Percentiles rank a stretch among this genome's conserved stretches.
Conservation (phyloP, 1,140 invertebrate species). For the Amyelois transitella region DNA sequence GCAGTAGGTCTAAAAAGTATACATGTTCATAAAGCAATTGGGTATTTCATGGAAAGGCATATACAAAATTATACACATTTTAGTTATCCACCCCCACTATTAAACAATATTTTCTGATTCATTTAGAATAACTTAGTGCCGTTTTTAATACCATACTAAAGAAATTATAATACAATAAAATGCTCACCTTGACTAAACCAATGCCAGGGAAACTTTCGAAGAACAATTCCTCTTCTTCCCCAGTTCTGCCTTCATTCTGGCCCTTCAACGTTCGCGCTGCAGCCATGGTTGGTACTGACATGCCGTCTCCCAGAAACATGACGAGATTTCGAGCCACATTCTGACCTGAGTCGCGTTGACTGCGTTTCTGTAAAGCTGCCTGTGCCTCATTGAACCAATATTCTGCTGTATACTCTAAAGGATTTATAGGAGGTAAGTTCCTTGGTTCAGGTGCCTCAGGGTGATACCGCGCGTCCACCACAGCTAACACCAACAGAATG, state of each 20-base stretch:
- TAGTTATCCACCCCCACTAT: too few species aligned
- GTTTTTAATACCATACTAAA: too few species aligned
- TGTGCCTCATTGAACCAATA: background rate
- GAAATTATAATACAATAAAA: background rate
- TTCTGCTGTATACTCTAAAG: background rate
- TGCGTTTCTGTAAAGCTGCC: background rate
- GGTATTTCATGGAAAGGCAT: too few species aligned
- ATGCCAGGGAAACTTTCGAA: constrained; percentile 84
- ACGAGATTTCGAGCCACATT: constrained; percentile 80
- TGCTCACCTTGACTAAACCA: constrained; percentile 78
- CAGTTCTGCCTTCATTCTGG: constrained; percentile 69
- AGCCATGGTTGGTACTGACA: constrained; percentile 81
- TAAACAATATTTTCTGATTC: too few species aligned
- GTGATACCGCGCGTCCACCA: background rate
- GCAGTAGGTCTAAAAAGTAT: constrained; percentile 81
- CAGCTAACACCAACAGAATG: background rate
- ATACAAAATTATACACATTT: too few species aligned
- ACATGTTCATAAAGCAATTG: too few species aligned
- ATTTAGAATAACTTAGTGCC: too few species aligned
- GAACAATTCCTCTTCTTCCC: constrained; percentile 78
- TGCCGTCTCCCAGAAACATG: constrained; percentile 83
- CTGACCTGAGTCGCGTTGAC: constrained; percentile 4
- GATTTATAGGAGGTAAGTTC: background rate
- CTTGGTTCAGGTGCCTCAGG: background rate
- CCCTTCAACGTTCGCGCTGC: constrained; percentile 79